A percentile compares a stretch with the other conserved stretches of the same genome.
Conservation (phyloP, 2,797 vertebrate species). For the Hybognathus amarus region DNA sequence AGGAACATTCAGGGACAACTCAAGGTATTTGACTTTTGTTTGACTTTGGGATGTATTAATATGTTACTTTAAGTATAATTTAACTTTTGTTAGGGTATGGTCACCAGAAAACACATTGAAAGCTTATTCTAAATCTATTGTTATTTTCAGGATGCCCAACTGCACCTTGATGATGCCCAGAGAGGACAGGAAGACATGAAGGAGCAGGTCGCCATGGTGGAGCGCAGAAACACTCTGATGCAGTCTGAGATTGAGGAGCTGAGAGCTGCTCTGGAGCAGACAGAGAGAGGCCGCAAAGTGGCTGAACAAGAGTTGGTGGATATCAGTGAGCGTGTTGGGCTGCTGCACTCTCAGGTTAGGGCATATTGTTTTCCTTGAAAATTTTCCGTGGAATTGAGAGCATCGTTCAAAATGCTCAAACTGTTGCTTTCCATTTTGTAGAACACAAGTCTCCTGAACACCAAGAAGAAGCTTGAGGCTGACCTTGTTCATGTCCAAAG, state of each 20-base stretch:
- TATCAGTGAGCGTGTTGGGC: constrained; percentile 70
- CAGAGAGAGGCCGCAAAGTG: constrained; percentile 80
- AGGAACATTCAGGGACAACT: constrained; percentile 82
- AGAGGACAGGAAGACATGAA: constrained; percentile 42
- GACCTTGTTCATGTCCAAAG: constrained; percentile 83
- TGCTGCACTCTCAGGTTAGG: constrained; percentile 9
- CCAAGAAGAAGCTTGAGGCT: constrained; percentile 25
- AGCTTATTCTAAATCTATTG: not conserved
- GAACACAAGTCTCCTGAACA: constrained; percentile 39
- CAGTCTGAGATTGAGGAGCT: constrained; percentile 87
- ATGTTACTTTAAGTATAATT: no score
- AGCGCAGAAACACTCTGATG: constrained; percentile 76
- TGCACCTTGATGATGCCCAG: not conserved
- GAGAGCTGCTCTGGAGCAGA: constrained; percentile 83
- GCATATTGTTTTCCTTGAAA: not conserved
- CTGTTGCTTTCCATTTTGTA: not conserved
- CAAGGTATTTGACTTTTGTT: constrained; percentile 2
- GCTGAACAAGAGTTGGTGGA: constrained; percentile 87
- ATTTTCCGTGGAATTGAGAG: not conserved
- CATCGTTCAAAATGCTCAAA: not conserved
- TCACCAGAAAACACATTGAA: not conserved
- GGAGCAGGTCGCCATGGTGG: constrained; percentile 86
- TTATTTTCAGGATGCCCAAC: not conserved
- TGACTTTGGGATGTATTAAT: not conserved
- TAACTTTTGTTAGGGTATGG: no score